Conservation (phyloP, 2,113 vertebrate genomes). For the Percina caprodes region DNA sequence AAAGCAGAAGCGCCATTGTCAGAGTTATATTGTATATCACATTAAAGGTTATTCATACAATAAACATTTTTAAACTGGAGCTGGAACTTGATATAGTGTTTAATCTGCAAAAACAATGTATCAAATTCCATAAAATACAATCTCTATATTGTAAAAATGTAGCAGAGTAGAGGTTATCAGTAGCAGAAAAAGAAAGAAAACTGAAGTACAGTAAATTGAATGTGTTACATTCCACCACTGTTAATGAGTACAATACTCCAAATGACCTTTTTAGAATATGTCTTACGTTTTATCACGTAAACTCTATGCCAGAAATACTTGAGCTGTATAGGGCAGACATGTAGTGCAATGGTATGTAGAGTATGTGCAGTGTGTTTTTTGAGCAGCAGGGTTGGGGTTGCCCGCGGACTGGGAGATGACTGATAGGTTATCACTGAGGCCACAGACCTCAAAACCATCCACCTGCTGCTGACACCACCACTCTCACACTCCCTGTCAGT, state of each 20-base stretch:
- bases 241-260: neutral
- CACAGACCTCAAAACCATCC: slow-evolving; percentile 70
- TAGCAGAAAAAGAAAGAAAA: neutral
- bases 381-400: slow-evolving; percentile 63
- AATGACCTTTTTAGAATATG: neutral
- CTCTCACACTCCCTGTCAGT: slow-evolving; percentile 69
- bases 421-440: slow-evolving; percentile 81
- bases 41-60: neutral
- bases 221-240: neutral
- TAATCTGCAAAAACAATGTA: neutral
- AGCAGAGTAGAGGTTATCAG: neutral
- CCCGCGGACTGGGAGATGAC: slow-evolving; percentile 57
- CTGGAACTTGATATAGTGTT: neutral
- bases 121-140: too few relatives aligned
- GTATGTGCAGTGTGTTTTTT: slow-evolving; percentile 5
- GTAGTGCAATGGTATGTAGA: neutral
- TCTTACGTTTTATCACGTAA: neutral
- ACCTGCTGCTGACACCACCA: slow-evolving; percentile 67
- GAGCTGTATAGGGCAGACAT: neutral
- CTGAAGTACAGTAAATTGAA: neutral
- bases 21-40: neutral
- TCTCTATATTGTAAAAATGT: neutral
- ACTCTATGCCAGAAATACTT: neutral
- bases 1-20: neutral
- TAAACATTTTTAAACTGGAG: neutral